phyloP scores from a whole-genome alignment of 2,888 invertebrate genomes.

The Mythimna pallens region DNA sequence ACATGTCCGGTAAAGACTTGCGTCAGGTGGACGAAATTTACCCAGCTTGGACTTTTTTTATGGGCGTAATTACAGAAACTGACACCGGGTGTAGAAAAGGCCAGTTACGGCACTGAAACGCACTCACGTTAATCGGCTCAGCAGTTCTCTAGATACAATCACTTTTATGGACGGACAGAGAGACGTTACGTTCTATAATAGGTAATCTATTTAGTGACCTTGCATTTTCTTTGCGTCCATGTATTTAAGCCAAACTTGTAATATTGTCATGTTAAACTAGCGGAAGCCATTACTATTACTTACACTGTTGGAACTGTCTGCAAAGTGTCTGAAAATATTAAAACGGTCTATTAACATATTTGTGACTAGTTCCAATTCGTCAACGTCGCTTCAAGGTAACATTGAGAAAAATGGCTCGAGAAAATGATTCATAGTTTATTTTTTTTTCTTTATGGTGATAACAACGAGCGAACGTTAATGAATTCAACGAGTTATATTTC shows the following conservation, averaged over 20 bases:
- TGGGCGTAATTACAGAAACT: too few species aligned
- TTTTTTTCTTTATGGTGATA: background rate
- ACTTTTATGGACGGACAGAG: background rate
- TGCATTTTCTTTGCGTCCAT: background rate
- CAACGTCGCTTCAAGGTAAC: constrained; percentile 27
- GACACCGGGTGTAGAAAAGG: too few species aligned
- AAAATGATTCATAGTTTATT: constrained; percentile 24
- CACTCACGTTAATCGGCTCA: background rate
- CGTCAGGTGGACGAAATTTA: too few species aligned
- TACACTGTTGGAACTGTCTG: background rate
- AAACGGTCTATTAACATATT: constrained; percentile 30
- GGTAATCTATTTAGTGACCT: background rate
- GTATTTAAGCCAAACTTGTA: constrained; percentile 1
- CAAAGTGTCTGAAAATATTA: constrained; percentile 34
- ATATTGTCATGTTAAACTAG: constrained; percentile 9
- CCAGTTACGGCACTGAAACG: background rate
- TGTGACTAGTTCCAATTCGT: constrained; percentile 42
- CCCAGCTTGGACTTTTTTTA: too few species aligned
- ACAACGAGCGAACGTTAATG: constrained; percentile 4
- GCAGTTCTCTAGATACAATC: background rate
- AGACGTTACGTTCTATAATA: background rate
- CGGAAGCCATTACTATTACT: constrained; percentile 12
- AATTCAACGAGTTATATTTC: constrained; percentile 6
- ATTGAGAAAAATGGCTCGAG: constrained; percentile 8
- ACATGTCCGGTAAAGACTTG: too few species aligned